These are phyloP conservation scores for Stenotaenia linearis DNA, from an alignment of 2,888 invertebrate genomes.

Conservation along the genomic window DNA sequence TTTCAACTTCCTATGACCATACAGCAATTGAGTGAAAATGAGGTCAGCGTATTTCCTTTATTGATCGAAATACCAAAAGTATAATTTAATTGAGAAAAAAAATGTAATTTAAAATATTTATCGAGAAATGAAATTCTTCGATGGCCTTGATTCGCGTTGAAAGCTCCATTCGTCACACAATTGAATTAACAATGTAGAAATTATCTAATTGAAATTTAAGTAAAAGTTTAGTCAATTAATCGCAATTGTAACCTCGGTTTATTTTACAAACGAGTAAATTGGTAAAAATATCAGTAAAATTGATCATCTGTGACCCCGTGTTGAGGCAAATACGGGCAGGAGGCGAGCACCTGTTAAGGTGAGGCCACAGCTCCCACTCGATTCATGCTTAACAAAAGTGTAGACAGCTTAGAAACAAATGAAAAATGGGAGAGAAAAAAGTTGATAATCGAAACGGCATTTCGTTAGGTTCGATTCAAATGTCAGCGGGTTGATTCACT, in stretches of 20 bases:
- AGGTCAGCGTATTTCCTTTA: background rate
- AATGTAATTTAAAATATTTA: too few species aligned
- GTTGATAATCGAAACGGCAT: background rate
- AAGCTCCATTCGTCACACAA: background rate
- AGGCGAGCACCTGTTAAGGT: background rate
- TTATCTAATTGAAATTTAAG: background rate
- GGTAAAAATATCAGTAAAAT: background rate
- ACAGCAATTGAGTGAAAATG: background rate
- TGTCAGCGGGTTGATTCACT: too few species aligned
- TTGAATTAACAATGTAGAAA: background rate
- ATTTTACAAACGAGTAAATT: background rate
- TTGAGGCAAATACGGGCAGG: conserved; percentile 1
- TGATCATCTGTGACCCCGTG: background rate
- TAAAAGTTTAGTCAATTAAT: too few species aligned
- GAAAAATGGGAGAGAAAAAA: background rate
- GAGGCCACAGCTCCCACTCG: conserved; percentile 4
- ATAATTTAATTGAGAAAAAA: background rate
- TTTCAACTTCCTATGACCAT: background rate
- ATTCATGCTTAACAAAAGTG: background rate
- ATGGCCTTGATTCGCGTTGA: background rate
- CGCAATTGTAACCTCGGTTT: background rate
- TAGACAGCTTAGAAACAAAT: background rate
- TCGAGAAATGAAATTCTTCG: background rate
- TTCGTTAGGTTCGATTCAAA: too few species aligned
- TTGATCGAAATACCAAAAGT: background rate